Base-by-base conservation (phyloP, 2,113 vertebrate species). In the Vicugna pacos region DNA sequence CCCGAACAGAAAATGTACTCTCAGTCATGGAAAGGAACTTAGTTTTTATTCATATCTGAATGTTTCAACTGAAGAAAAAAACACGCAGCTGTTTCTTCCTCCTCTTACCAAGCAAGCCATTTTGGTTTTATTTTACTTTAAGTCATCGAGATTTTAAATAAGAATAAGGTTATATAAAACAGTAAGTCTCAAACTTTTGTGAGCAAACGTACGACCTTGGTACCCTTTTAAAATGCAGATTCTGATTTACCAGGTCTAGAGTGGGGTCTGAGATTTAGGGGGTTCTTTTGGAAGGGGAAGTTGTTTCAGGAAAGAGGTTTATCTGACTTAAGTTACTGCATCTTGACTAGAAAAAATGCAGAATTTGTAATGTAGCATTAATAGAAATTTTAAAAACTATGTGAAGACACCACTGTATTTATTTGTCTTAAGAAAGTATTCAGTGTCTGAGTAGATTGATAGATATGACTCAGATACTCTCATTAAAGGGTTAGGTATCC, bases 371-470 rank as follows among this genome's bases (percentile, higher is more conserved):
- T 42, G 5, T 15, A 72, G 64, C 30, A 77, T 64, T 56, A 46
- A 32, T 24, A 85, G 42, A 89, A 92, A 77, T 80, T 50, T 73
- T 91, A 62, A 20, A 26, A 72, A 84, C 19, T 24, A 12, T 38
- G 46, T 52, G 8, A 83, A 83, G 38, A 86, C 11, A 85, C 60
- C 30, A 70, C n/a, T 69, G 7, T 24, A 80, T 38, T 81, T 77
- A 70, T 92, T 84, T 64, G 85, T 85, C 72, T 85, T 95, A 73
- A 76, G 38, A 93, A 87, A 79, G 8, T 70, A 56, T 70, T 72
- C 84, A 24, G 9, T n/a, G 22, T 38, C 38, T 91, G 46, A 35
- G 79, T 6, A 94, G 5, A 88, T 8, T 58, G 58, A 58, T 30
- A 73, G 16, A 83, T 35, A 19, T 92, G 9, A 75, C 81, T 81